Evolutionary conservation across 2,797 vertebrate genomes (phyloP).

Genomic region (Acipenser oxyrinchus): DNA sequence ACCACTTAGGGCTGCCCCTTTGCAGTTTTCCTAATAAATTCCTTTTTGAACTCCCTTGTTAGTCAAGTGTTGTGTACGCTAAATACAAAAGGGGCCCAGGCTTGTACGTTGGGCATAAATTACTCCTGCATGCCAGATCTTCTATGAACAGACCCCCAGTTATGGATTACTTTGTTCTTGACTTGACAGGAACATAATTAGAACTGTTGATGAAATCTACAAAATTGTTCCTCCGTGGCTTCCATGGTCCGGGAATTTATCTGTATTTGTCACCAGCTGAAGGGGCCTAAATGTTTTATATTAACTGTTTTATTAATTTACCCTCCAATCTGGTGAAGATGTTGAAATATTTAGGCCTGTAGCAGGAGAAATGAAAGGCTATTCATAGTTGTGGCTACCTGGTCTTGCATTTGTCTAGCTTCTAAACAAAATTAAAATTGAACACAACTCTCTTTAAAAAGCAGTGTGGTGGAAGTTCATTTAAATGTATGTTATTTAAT

Average conservation of each 20-base stretch:
- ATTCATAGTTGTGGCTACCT: too few relatives aligned
- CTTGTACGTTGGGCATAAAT: slow-evolving; percentile 68
- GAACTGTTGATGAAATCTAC: slow-evolving; percentile 98
- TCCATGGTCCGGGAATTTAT: slow-evolving; percentile 75
- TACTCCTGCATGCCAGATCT: slow-evolving; percentile 57
- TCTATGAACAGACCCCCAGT: slow-evolving; percentile 65
- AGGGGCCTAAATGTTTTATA: slow-evolving; percentile 81
- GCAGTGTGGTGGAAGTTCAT: too few relatives aligned
- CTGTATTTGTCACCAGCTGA: slow-evolving; percentile 83
- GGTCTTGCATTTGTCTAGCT: too few relatives aligned
- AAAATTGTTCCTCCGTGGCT: slow-evolving; percentile 86
- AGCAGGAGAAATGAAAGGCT: background rate
- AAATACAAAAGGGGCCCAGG: slow-evolving; percentile 55
- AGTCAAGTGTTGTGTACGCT: slow-evolving; percentile 61
- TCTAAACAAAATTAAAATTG: background rate
- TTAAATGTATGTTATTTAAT: too few relatives aligned
- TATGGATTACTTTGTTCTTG: slow-evolving; percentile 94
- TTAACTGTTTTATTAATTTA: slow-evolving; percentile 88
- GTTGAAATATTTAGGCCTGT: slow-evolving; percentile 29
- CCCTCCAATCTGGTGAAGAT: slow-evolving; percentile 68
- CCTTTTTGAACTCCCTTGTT: slow-evolving; percentile 64
- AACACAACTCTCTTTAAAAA: too few relatives aligned
- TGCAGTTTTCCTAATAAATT: slow-evolving; percentile 49
- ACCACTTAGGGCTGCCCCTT: slow-evolving; percentile 22
- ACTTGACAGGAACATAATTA: slow-evolving; percentile 99